Evolutionary conservation across 2,888 invertebrate species (phyloP), one percentile per base, ranked within the genome.

Genomic region (Scelioninae gen. 1): DNA sequence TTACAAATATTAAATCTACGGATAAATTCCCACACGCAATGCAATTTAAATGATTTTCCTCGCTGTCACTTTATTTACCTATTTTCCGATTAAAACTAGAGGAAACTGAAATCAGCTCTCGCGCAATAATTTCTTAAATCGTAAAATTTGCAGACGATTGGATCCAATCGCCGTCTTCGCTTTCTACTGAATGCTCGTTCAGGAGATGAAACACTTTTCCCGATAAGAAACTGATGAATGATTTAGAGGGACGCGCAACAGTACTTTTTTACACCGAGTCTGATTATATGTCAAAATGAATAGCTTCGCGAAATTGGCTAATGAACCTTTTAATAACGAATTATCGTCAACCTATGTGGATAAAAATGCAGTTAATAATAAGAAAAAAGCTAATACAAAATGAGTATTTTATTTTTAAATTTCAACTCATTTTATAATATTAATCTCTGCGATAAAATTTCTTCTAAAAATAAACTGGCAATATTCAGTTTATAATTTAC

Each of bases 151-250:
- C 68, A 43, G 47, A 9, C 16, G 43, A 58, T 58, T 58, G 58
- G 49, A 62, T 62, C 45, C 47, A 31, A 43, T 32, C 45, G 47
- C 47, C 47, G 32, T 45, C 43, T 45, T 10, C 55, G 40, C 15
- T 68, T 45, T 38, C 51, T 9, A 15, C 10, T 23, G 23, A 15
- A 32, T 15, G 32, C 47, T 56, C 31, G 16, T 29, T 53, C 8
- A 56, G 55, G 15, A 16, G 32, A 66, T 47, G 49, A 31, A 9
- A n/a, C n/a, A n/a, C 23, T 63, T 15, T 45, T 51, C 7, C 1
- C 51, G 68, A 76, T 60, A 76, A 62, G 55, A 65, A 71, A 47
- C 58, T 56, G 71, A 66, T 60, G 53, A 72, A 63, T 71, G 72
- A 65, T 72, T 65, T 58, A 65, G 56, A 45, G 51, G 49, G 49